Conservation (phyloP, 2,888 invertebrate species). For the Tetropium fuscum region DNA sequence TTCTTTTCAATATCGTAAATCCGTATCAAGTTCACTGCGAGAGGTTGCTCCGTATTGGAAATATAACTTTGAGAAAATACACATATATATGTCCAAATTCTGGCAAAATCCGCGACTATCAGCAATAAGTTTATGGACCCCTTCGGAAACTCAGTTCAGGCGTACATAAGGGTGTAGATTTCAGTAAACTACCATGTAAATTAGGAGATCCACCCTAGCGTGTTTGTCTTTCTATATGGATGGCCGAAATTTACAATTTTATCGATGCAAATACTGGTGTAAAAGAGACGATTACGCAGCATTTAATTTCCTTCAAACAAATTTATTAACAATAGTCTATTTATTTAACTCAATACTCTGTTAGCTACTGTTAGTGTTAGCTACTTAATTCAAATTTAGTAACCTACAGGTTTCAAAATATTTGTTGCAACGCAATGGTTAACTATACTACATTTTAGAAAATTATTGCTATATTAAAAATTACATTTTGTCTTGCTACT, state of each 20-base stretch:
- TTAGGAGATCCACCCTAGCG: conserved; percentile 47
- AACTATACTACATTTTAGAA: no score
- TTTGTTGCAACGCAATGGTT: no score
- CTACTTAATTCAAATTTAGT: no score
- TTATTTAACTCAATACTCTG: no score
- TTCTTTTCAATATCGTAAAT: conserved; percentile 25
- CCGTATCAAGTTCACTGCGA: no score
- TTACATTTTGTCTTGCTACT: no score
- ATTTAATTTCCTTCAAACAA: conserved; percentile 12
- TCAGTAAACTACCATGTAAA: conserved; percentile 51
- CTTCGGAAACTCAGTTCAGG: conserved; percentile 36
- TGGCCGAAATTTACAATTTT: conserved; percentile 34
- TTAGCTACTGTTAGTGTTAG: no score
- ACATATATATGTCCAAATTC: conserved; percentile 39
- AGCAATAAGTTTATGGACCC: conserved; percentile 46
- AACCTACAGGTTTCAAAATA: no score
- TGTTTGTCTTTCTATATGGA: conserved; percentile 44
- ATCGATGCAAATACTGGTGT: conserved; percentile 21
- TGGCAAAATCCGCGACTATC: conserved; percentile 43
- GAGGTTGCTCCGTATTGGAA: conserved; percentile 9
- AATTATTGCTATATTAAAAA: no score
- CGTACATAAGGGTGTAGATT: conserved; percentile 47
- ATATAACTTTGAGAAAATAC: conserved; percentile 30
- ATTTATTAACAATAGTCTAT: background rate
- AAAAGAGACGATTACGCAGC: conserved; percentile 17